phyloP scores from a whole-genome alignment of 2,888 invertebrate species.

The Cephus runcator region DNA sequence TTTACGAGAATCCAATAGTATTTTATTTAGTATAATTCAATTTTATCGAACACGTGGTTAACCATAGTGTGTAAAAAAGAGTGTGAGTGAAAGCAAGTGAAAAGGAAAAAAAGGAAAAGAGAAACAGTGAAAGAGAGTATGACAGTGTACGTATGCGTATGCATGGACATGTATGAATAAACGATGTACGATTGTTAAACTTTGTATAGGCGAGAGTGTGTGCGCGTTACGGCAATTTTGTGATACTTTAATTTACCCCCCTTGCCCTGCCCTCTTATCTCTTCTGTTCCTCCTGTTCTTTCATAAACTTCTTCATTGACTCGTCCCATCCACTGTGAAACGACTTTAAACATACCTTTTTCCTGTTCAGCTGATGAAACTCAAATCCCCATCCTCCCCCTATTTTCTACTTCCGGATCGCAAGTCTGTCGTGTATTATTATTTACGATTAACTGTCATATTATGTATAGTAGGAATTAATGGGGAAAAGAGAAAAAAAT shows the following conservation, averaged over 20 bases:
- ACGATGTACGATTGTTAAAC: background rate
- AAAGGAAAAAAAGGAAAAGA: conserved; percentile 18
- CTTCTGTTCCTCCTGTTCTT: conserved; percentile 18
- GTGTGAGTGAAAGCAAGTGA: conserved; percentile 17
- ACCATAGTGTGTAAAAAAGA: conserved; percentile 15
- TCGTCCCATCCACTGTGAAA: background rate
- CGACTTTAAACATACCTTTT: background rate
- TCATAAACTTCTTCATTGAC: conserved; percentile 24
- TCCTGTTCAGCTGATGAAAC: background rate
- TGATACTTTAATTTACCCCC: conserved; percentile 55
- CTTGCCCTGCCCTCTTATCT: conserved; percentile 24
- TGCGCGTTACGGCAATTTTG: conserved; percentile 54
- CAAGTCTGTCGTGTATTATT: conserved; percentile 60
- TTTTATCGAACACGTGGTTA: background rate
- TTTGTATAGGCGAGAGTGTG: conserved; percentile 1
- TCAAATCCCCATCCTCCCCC: background rate
- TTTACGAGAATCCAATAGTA: conserved; percentile 57
- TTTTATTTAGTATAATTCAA: conserved; percentile 54
- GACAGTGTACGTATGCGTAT: background rate
- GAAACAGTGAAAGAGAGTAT: background rate
- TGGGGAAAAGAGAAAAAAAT: conserved; percentile 58
- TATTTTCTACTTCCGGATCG: conserved; percentile 31
- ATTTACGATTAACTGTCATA: conserved; percentile 57
- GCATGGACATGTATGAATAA: background rate
- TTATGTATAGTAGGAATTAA: conserved; percentile 63